A percentile compares a stretch with the other conserved stretches of the same genome.
Conservation (phyloP, 2,113 vertebrate genomes). For the Verasper variegatus region DNA sequence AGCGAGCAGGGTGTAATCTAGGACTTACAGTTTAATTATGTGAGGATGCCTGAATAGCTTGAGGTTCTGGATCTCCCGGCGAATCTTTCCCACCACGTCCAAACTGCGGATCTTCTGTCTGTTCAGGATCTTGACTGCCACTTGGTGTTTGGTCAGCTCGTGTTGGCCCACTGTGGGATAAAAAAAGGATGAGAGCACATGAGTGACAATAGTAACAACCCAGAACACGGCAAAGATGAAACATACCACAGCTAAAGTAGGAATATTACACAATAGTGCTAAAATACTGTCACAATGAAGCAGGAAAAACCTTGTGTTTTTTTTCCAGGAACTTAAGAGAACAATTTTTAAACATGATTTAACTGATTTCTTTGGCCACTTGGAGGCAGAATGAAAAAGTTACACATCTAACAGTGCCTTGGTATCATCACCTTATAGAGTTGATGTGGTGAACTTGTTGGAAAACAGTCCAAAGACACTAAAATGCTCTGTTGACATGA, state of each 20-base stretch:
- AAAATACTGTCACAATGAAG: background rate
- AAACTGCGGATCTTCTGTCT: slow-evolving; percentile 98
- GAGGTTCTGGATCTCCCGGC: slow-evolving; percentile 98
- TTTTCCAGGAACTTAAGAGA: no score
- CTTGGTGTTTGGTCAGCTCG: slow-evolving; percentile 97
- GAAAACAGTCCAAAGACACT: no score
- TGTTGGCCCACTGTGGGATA: slow-evolving; percentile 91
- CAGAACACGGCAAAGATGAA: background rate
- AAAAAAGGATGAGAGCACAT: background rate
- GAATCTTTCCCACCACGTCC: slow-evolving; percentile 98
- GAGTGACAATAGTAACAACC: background rate
- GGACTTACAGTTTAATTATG: slow-evolving; percentile 98
- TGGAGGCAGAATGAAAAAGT: background rate
- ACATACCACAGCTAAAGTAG: background rate
- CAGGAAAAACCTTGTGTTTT: background rate
- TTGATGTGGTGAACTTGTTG: background rate
- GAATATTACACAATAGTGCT: background rate
- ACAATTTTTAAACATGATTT: background rate
- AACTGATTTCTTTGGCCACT: background rate
- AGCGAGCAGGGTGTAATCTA: slow-evolving; percentile 57
- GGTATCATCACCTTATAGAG: background rate
- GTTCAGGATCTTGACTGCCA: slow-evolving; percentile 98
- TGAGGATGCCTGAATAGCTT: slow-evolving; percentile 99
- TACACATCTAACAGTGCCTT: background rate
- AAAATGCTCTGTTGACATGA: background rate